Conservation (phyloP, 2,888 invertebrate genomes). For the Eutolmus rufibarbis region DNA sequence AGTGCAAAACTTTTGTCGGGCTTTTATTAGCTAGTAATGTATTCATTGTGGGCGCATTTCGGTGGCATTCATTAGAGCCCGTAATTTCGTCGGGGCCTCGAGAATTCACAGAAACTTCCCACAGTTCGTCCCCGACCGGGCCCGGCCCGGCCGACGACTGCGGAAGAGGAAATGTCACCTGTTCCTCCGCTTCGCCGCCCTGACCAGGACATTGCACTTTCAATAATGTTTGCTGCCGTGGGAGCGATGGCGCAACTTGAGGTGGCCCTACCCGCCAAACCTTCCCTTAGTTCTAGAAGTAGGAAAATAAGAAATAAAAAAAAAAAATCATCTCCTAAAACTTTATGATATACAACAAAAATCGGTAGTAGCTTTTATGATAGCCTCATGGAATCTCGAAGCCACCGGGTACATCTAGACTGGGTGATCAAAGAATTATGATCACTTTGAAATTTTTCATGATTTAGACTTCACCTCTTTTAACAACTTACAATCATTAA, state of each 20-base stretch:
- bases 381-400: no score
- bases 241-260: not conserved
- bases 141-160: not conserved
- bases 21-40: slow-evolving; percentile 41
- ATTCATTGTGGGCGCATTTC: slow-evolving; percentile 46
- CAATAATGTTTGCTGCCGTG: not conserved
- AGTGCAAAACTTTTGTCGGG: slow-evolving; percentile 38
- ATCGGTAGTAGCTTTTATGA: no score
- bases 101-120: not conserved
- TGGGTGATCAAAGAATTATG: no score
- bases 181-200: not conserved
- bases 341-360: no score
- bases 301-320: no score
- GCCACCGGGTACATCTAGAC: no score
- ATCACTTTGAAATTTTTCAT: no score
- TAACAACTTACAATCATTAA: no score
- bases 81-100: slow-evolving; percentile 33
- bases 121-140: not conserved
- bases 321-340: no score
- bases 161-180: slow-evolving; percentile 7
- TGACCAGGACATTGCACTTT: not conserved
- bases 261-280: not conserved
- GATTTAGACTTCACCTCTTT: no score
- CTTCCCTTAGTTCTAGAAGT: no score
- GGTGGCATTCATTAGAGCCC: slow-evolving; percentile 47